Evolutionary conservation across 2,888 invertebrate species (phyloP).

Genomic region (Unio pictorum): DNA sequence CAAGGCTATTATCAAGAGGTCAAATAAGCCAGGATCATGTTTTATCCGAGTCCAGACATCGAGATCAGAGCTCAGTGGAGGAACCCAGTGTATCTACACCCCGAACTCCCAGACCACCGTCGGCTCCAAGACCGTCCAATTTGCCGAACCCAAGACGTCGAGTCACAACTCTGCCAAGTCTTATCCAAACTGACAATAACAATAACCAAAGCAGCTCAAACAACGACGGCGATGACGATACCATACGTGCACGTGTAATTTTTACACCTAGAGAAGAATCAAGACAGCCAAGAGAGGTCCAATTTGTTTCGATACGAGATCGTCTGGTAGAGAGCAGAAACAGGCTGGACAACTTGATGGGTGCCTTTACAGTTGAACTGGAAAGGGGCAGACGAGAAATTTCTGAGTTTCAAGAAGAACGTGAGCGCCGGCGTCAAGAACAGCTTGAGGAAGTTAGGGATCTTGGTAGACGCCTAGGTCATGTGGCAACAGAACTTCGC

Average conservation of each 20-base stretch:
- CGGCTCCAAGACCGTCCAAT: conserved; percentile 29
- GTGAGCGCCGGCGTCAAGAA: conserved; percentile 55
- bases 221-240: conserved; percentile 7
- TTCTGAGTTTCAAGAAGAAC: conserved; percentile 53
- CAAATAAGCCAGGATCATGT: too few relatives aligned
- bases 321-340: conserved; percentile 57
- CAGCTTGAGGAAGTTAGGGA: conserved; percentile 61
- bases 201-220: conserved; percentile 10
- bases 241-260: too few relatives aligned
- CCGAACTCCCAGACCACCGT: conserved; percentile 35
- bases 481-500: conserved; percentile 57
- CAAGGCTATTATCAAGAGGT: too few relatives aligned
- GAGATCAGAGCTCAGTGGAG: too few relatives aligned
- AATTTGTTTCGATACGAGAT: conserved; percentile 45
- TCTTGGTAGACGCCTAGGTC: conserved; percentile 56
- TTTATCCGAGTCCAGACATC: too few relatives aligned
- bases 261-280: not conserved
- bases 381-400: conserved; percentile 53
- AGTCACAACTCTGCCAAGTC: conserved; percentile 43
- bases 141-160: conserved; percentile 25
- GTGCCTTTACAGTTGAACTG: conserved; percentile 54
- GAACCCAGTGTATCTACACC: conserved; percentile 7
- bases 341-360: conserved; percentile 57
- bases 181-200: conserved; percentile 26
- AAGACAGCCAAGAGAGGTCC: conserved; percentile 6